Percentiles rank a stretch among this genome's conserved stretches.
Conservation (phyloP, 2,797 vertebrate species). For the Heteromormyrus szaboi region DNA sequence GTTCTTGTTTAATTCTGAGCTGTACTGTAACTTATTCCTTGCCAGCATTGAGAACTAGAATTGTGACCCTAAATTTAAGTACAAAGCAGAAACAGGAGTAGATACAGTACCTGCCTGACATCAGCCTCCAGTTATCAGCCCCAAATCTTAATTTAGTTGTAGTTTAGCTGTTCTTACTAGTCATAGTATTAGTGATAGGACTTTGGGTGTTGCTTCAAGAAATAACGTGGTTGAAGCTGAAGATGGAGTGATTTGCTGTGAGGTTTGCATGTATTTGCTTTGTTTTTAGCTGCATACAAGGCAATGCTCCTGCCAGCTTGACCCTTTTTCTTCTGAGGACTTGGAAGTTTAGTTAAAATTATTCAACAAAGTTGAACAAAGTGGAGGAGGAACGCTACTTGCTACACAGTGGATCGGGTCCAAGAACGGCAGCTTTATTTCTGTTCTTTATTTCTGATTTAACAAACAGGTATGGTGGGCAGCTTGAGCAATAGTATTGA, state of each 20-base stretch:
- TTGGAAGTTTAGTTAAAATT: background rate
- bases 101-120: background rate
- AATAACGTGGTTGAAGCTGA: background rate
- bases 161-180: background rate
- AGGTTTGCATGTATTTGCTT: background rate
- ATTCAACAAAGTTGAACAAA: background rate
- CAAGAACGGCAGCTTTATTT: background rate
- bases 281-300: background rate
- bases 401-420: background rate
- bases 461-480: background rate
- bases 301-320: background rate
- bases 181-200: background rate
- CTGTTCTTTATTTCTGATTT: background rate
- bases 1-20: background rate
- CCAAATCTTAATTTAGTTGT: background rate
- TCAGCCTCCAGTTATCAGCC: background rate
- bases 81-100: background rate
- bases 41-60: background rate
- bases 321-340: background rate
- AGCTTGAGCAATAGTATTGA: background rate
- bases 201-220: background rate
- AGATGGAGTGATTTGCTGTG: background rate
- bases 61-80: background rate
- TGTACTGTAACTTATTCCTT: background rate
- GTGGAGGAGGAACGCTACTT: background rate